These are phyloP conservation scores for Pipistrellus nathusii DNA, from an alignment of 2,797 vertebrate genomes.

Conservation along the genomic window DNA sequence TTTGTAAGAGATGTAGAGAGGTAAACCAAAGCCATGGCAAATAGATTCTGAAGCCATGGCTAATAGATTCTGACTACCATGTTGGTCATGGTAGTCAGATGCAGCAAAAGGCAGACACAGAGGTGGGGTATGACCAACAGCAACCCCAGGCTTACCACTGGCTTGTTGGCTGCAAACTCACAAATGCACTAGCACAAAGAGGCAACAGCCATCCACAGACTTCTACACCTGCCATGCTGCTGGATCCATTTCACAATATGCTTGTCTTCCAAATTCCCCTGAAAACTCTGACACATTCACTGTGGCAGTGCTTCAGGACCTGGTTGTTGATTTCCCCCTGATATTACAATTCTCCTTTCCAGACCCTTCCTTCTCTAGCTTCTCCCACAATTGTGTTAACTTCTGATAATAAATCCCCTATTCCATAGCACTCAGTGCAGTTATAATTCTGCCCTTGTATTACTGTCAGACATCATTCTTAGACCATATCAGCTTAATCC, in stretches of 20 bases:
- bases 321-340: not conserved
- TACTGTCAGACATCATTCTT: not conserved
- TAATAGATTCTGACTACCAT: not conserved
- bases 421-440: not conserved
- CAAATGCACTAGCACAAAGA: not conserved
- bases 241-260: not conserved
- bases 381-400: not conserved
- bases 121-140: not conserved
- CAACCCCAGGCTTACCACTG: not conserved
- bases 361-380: not conserved
- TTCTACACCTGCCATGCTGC: not conserved
- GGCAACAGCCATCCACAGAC: too few relatives aligned
- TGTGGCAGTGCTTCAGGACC: not conserved
- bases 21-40: not conserved
- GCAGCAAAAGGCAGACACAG: not conserved
- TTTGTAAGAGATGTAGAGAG: not conserved
- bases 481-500: constrained; percentile 5
- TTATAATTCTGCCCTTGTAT: not conserved
- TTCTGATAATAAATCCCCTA: not conserved
- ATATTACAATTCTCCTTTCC: not conserved
- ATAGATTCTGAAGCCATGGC: not conserved
- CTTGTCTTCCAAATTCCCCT: not conserved
- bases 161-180: not conserved
- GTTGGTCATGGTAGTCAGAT: not conserved
- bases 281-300: not conserved